Base-by-base conservation (phyloP, 2,113 vertebrate genomes). In the Rattus rattus region DNA sequence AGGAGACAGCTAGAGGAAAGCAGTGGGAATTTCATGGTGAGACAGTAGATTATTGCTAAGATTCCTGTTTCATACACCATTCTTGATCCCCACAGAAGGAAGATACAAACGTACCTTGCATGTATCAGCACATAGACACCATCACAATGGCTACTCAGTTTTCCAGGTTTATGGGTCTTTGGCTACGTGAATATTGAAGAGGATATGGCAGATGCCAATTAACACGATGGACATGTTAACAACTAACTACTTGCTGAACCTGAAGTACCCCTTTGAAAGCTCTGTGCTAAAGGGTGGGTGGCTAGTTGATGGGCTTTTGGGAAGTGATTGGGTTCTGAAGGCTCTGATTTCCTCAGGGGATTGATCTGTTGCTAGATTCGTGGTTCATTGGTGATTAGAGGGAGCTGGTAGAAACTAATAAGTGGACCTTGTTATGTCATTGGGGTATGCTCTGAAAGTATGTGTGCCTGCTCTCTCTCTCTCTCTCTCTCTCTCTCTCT, bases 141-240 rank as follows among this genome's bases (percentile, higher is more conserved):
- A 75, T 39, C 52, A 77, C 12, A 36, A 47, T 52, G 26, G 20
- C 80, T 76, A 52, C 75, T 1, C 39, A 70, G 13, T 52, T 39
- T n/a, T 49, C 73, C 59, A 20, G n/a, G 47, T 54, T 70, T 72
- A 20, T 54, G 30, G 52, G n/a, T 59, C 24, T 81, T 91, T 1
- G 26, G 17, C 56, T 26, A 28, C 49, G 1, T 49, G 19, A 73
- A 43, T 33, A n/a, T 6, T 49, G 30, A 26, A 19, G 9, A 59
- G 8, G 5, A 7, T 22, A 43, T n/a, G 8, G 39, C 2, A 30
- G n/a, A 17, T 17, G 11, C 26, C 1, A 39, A 77, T 22, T 1
- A 52, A 7, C 19, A 14, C 69, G 28, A 26, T 63, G 20, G 75
- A 61, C n/a, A 26, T 28, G 14, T 56, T 54, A 70, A 28, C 30